Percentiles rank a stretch among this genome's conserved stretches.
These are phyloP conservation scores for Microcebus murinus DNA, from an alignment of 2,113 vertebrate genomes.

Conservation along the genomic window DNA sequence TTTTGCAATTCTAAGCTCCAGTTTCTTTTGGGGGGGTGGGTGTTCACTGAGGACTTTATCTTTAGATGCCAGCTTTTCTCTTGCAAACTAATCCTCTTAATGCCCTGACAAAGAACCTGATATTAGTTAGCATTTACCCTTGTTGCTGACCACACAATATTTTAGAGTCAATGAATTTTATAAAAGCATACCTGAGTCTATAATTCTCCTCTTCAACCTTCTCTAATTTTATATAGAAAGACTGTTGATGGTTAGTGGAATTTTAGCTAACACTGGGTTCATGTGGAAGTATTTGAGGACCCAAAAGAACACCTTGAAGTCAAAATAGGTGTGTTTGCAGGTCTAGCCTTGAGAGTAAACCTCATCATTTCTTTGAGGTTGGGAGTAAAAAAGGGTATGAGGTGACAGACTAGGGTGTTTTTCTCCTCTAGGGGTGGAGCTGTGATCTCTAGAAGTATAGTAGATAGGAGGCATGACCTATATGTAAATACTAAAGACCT, in stretches of 20 bases:
- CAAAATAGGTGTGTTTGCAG: constrained; percentile 14
- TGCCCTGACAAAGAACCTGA: background rate
- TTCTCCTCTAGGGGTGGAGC: background rate
- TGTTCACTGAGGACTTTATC: background rate
- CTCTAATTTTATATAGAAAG: constrained; percentile 28
- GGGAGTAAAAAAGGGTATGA: background rate
- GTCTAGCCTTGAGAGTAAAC: constrained; percentile 12
- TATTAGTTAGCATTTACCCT: background rate
- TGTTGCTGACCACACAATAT: background rate
- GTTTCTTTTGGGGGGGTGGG: background rate
- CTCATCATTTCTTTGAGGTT: constrained; percentile 22
- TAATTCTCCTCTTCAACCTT: background rate
- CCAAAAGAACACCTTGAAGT: constrained; percentile 31
- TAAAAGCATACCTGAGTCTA: background rate
- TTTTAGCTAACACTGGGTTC: constrained; percentile 17
- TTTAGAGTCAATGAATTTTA: constrained; percentile 30
- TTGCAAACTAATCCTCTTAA: background rate
- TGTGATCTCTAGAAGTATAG: constrained; percentile 21
- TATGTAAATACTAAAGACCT: constrained; percentile 66
- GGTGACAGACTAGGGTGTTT: background rate
- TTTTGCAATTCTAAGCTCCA: constrained; percentile 32
- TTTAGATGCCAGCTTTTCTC: constrained; percentile 27
- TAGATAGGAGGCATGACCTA: constrained; percentile 48
- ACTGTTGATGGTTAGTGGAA: background rate
- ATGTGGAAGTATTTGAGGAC: background rate